Conservation (phyloP, 2,113 vertebrate genomes). For the Tapirus terrestris region DNA sequence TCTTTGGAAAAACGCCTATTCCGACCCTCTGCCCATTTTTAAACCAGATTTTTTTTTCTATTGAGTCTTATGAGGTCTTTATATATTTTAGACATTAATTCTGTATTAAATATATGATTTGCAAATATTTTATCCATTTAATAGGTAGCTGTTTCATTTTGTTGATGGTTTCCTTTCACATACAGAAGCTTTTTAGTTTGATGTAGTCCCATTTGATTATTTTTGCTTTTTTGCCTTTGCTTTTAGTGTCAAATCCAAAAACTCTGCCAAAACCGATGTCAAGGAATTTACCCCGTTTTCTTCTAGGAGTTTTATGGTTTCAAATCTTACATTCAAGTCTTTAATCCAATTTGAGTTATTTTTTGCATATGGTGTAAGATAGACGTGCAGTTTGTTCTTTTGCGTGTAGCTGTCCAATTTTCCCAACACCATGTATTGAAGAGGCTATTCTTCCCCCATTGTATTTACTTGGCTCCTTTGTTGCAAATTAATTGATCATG, state of each 20-base stretch:
- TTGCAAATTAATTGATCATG: no score
- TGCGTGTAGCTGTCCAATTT: not conserved
- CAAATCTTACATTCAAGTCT: no score
- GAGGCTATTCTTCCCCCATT: not conserved
- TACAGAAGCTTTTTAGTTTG: not conserved
- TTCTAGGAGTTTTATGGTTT: no score
- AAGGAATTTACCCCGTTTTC: not conserved
- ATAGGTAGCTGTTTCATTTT: not conserved
- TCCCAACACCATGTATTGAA: not conserved
- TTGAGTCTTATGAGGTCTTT: not conserved
- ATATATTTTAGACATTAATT: not conserved
- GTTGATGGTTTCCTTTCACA: not conserved
- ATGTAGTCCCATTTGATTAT: not conserved
- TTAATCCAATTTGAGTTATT: no score
- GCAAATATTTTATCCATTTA: not conserved
- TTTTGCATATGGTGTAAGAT: no score
- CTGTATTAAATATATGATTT: not conserved
- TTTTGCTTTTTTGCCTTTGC: not conserved
- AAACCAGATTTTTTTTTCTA: not conserved
- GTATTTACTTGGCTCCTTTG: not conserved
- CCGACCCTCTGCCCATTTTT: no score
- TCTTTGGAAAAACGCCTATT: no score
- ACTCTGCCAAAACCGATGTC: not conserved
- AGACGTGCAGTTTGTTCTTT: no score
- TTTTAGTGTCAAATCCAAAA: not conserved